Percentiles rank a stretch among this genome's conserved stretches.
phyloP scores from a whole-genome alignment of 2,113 vertebrate species.

The Bos javanicus region DNA sequence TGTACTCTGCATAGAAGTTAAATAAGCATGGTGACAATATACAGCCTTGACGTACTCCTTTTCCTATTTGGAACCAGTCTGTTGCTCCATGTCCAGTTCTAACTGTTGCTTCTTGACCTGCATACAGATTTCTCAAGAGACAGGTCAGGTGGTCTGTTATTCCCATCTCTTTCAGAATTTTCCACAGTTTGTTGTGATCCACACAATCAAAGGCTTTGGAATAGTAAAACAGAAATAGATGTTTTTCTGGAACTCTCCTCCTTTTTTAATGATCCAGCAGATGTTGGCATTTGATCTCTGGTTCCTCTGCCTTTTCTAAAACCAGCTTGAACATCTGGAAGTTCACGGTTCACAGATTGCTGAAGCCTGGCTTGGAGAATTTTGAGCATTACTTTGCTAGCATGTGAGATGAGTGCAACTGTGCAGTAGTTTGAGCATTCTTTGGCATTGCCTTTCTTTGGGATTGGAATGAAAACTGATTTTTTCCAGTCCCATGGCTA shows the following conservation, averaged over 20 bases:
- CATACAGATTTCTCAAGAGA: too few species aligned
- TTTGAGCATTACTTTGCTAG: not conserved
- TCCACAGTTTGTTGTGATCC: too few species aligned
- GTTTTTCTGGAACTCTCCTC: not conserved
- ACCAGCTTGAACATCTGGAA: not conserved
- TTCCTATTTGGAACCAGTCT: too few species aligned
- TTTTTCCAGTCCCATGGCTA: not conserved
- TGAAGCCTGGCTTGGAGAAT: not conserved
- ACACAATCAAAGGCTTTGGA: not conserved
- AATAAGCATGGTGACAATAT: not conserved
- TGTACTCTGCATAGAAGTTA: not conserved
- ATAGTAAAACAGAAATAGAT: not conserved
- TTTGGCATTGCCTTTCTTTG: not conserved
- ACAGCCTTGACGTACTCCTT: not conserved
- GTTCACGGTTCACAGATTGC: fast-evolving
- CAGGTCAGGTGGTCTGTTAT: too few species aligned
- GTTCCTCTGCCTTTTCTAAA: not conserved
- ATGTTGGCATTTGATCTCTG: not conserved
- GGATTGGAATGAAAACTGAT: not conserved
- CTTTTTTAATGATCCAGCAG: fast-evolving
- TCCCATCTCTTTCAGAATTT: too few species aligned
- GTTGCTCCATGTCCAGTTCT: too few species aligned
- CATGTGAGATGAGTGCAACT: not conserved
- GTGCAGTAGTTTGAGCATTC: not conserved
- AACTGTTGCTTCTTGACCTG: too few species aligned